These are phyloP conservation scores for Diaperis boleti DNA, from an alignment of 2,888 invertebrate genomes.

Conservation along the genomic window DNA sequence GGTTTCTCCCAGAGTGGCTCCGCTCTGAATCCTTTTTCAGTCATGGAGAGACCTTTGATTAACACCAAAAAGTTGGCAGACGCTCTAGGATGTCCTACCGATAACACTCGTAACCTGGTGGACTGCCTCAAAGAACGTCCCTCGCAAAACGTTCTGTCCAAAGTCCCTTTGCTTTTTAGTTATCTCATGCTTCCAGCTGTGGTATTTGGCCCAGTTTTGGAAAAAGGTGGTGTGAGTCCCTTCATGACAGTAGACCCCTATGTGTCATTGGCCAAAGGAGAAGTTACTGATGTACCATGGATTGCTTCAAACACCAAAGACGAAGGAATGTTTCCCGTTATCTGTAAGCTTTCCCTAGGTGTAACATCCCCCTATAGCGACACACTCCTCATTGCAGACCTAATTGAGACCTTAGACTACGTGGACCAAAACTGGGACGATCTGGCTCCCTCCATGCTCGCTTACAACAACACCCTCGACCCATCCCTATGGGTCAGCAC, in stretches of 20 bases:
- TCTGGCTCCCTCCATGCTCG: slow-evolving; percentile 46
- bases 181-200: slow-evolving; percentile 48
- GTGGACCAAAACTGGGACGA: slow-evolving; percentile 44
- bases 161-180: slow-evolving; percentile 28
- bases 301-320: slow-evolving; percentile 58
- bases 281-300: slow-evolving; percentile 58
- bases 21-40: slow-evolving; percentile 54
- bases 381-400: slow-evolving; percentile 11
- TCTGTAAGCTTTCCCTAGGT: slow-evolving; percentile 54
- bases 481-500: slow-evolving; percentile 12
- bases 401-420: slow-evolving; percentile 10
- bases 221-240: slow-evolving; percentile 26
- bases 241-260: slow-evolving; percentile 60
- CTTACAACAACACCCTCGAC: slow-evolving; percentile 45
- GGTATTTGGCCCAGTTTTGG: slow-evolving; percentile 56
- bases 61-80: slow-evolving; percentile 53
- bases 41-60: slow-evolving; percentile 49
- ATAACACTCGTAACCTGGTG: slow-evolving; percentile 49
- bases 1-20: slow-evolving; percentile 59
- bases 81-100: slow-evolving; percentile 55
- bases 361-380: slow-evolving; percentile 39
- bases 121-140: slow-evolving; percentile 56
- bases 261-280: slow-evolving; percentile 54
- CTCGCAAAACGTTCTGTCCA: slow-evolving; percentile 48
- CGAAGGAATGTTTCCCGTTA: slow-evolving; percentile 57